Conservation (phyloP, 2,113 vertebrate genomes). For the Calyptomena viridis region DNA sequence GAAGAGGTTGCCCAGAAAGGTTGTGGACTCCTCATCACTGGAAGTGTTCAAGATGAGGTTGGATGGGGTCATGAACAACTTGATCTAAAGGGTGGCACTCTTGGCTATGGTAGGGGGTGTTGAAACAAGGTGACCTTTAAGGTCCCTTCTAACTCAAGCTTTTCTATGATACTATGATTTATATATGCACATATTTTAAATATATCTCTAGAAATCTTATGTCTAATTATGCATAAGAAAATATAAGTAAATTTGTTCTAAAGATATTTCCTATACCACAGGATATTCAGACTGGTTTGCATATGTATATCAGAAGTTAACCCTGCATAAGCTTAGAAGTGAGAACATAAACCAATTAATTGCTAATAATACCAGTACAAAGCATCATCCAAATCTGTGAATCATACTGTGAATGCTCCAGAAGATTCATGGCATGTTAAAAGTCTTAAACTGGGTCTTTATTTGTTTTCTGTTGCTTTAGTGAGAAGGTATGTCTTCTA, state of each 20-base stretch:
- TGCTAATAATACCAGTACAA: background rate
- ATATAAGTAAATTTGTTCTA: background rate
- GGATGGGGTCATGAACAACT: background rate
- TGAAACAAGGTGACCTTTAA: background rate
- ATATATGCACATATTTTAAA: background rate
- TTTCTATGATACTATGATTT: background rate
- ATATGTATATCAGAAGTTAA: background rate
- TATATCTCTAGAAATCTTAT: background rate
- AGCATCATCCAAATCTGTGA: background rate
- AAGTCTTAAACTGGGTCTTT: background rate
- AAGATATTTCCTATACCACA: background rate
- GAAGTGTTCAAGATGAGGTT: background rate
- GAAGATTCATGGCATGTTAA: background rate
- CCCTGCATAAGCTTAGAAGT: background rate
- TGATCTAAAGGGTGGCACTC: background rate
- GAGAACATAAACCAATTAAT: background rate
- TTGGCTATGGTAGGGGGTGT: accelerated
- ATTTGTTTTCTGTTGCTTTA: background rate
- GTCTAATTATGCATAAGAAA: background rate
- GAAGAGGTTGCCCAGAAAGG: background rate
- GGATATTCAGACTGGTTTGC: background rate
- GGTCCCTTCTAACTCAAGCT: background rate
- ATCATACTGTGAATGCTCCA: background rate
- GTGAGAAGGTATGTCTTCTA: background rate
- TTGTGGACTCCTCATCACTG: background rate